These are phyloP conservation scores for Eulemur albifrons DNA, from an alignment of 2,797 vertebrate species.

Conservation along the genomic window DNA sequence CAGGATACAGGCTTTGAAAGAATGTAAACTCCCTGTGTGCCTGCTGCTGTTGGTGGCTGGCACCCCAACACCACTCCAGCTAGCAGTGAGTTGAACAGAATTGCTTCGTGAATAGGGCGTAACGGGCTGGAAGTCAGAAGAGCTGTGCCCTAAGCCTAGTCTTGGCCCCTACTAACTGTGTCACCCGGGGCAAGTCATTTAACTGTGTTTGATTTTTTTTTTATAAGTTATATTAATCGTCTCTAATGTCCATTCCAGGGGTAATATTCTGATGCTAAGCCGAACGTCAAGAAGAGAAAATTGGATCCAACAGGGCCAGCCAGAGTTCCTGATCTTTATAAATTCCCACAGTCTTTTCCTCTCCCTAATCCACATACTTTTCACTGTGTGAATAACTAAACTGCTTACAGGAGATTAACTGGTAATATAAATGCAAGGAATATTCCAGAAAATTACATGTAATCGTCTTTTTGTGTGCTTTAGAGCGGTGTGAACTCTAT, in stretches of 20 bases:
- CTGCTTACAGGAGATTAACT: conserved; percentile 74
- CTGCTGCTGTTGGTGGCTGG: not conserved
- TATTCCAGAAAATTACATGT: conserved; percentile 61
- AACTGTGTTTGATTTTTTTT: not conserved
- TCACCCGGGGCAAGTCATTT: not conserved
- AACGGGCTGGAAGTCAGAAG: not conserved
- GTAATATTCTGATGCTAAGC: conserved; percentile 42
- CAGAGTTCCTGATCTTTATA: conserved; percentile 23
- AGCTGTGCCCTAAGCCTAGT: not conserved
- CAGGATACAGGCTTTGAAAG: not conserved
- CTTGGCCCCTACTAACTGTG: not conserved
- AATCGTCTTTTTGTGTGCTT: conserved; percentile 47
- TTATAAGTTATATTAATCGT: not conserved
- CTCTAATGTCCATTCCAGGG: not conserved
- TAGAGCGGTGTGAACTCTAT: not conserved
- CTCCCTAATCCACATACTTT: conserved; percentile 76
- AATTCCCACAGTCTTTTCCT: conserved; percentile 71
- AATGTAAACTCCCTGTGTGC: too few species aligned
- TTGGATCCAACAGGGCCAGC: conserved; percentile 31
- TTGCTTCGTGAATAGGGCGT: not conserved
- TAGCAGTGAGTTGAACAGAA: not conserved
- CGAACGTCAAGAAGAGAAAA: conserved; percentile 52
- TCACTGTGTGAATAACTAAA: conserved; percentile 72
- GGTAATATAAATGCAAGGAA: conserved; percentile 59
- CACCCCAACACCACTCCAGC: not conserved